Evolutionary conservation across 2,888 invertebrate genomes (phyloP), one percentile per base, ranked within the genome.

Genomic region (Anthoptus insignis): DNA sequence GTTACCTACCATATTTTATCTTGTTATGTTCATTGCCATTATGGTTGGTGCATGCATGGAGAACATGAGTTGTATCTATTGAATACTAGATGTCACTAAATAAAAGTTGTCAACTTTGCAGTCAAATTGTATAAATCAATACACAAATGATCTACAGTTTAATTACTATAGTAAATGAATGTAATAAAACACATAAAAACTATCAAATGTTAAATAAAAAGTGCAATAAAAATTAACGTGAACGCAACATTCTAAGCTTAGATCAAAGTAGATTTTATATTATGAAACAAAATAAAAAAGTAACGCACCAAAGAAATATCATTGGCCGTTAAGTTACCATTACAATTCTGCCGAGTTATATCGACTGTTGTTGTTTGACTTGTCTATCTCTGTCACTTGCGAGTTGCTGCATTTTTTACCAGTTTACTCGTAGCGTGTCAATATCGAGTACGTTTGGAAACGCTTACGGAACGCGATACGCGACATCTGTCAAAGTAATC

Each of bases 401-500:
- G 37, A 9, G 13, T 21, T 21, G 45, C 45, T 14, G 59, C 56
- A 65, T 47, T 65, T 34, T 60, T 49, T 19, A 21, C 86, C 83
- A 88, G 87, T 89, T 81, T 83, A 80, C 75, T 80, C 83, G 80
- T 82, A 81, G 81, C 81, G 81, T 83, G 88, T 82, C 81, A 78
- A 78, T 81, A 81, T 81, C 77, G 75, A 78, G 78, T 86, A 85
- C 84, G 86, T 84, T 83, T 79, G 79, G 79, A 77, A 79, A 70
- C 70, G 75, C 75, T 78, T 81, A 80, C 78, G 77, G 80, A 84
- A 84, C 82, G 84, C 83, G 80, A 81, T 79, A 78, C 73, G 84
- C 86, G 84, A 87, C 85, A 87, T 84, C 88, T 89, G 89, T 89
- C 88, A 89, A 84, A 84, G 71, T 80, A 81, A 77, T 72, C 66